Conservation (phyloP, 1,140 invertebrate genomes). For the Ladona fulva region DNA sequence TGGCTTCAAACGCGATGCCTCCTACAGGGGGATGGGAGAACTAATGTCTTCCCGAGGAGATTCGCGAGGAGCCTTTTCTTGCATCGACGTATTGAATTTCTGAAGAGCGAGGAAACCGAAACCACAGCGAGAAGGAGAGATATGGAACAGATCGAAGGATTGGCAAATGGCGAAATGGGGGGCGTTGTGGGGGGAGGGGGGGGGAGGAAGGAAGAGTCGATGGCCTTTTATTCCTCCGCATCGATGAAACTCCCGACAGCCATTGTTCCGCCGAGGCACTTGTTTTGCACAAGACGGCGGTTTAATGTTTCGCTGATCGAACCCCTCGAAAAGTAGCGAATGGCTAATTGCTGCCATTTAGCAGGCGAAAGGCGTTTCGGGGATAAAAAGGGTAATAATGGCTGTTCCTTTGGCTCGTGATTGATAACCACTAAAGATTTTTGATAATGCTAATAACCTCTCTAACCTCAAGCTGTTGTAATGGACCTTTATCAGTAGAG, state of each 20-base stretch:
- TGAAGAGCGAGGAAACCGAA: background rate
- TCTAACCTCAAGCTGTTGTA: too few relatives aligned
- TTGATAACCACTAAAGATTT: too few relatives aligned
- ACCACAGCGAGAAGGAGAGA: conserved; percentile 14
- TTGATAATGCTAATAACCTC: too few relatives aligned
- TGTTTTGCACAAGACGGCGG: background rate
- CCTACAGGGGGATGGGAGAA: background rate
- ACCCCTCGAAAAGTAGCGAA: background rate
- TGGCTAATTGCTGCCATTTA: background rate
- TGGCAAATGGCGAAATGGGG: conserved; percentile 23
- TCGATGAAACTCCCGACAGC: background rate
- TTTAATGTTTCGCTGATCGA: conserved; percentile 6
- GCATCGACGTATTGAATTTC: conserved; percentile 9
- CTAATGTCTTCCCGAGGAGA: background rate
- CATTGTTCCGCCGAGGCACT: conserved; percentile 1
- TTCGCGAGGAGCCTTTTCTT: background rate
- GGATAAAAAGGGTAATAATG: too few relatives aligned
- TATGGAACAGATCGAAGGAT: conserved; percentile 27
- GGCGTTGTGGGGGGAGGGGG: background rate
- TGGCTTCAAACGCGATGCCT: conserved; percentile 26
- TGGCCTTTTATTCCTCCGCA: conserved; percentile 5
- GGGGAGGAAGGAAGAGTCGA: background rate
- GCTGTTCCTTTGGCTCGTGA: too few relatives aligned
- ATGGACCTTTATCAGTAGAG: too few relatives aligned
- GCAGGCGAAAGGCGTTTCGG: background rate